Evolutionary conservation across 2,797 vertebrate genomes (phyloP).

Genomic region (Acridotheres tristis): DNA sequence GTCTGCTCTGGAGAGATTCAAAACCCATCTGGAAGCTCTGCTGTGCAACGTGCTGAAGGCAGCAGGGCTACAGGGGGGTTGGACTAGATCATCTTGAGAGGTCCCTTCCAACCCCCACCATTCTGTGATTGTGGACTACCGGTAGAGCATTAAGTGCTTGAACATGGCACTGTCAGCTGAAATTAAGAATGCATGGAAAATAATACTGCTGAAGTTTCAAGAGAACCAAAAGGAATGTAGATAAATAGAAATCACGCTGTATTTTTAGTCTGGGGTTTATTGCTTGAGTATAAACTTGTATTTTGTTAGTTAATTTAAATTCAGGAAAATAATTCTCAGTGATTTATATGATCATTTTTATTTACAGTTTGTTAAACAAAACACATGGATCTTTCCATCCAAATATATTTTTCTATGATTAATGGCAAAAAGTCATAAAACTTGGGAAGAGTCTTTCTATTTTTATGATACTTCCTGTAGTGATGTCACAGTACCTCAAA

Average conservation of each 20-base stretch:
- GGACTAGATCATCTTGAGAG: not conserved
- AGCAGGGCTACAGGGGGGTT: no score
- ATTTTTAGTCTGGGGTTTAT: not conserved
- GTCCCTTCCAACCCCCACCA: not conserved
- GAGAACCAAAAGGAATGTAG: not conserved
- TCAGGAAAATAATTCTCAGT: not conserved
- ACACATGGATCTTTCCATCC: not conserved
- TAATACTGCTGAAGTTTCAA: not conserved
- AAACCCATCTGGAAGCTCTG: not conserved
- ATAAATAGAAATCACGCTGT: not conserved
- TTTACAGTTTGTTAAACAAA: not conserved
- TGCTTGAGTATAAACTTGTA: not conserved
- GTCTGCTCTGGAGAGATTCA: not conserved
- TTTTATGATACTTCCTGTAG: not conserved
- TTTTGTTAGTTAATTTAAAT: not conserved
- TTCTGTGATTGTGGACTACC: not conserved
- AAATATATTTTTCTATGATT: not conserved
- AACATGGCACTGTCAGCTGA: not conserved
- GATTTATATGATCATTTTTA: not conserved
- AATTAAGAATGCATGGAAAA: not conserved
- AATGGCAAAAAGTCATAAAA: not conserved
- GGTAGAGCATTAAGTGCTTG: not conserved
- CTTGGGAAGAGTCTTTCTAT: not conserved
- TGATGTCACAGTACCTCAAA: not conserved
- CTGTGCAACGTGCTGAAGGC: not conserved